Base-by-base conservation (phyloP, 2,113 vertebrate species). In the Cyrtonyx montezumae region DNA sequence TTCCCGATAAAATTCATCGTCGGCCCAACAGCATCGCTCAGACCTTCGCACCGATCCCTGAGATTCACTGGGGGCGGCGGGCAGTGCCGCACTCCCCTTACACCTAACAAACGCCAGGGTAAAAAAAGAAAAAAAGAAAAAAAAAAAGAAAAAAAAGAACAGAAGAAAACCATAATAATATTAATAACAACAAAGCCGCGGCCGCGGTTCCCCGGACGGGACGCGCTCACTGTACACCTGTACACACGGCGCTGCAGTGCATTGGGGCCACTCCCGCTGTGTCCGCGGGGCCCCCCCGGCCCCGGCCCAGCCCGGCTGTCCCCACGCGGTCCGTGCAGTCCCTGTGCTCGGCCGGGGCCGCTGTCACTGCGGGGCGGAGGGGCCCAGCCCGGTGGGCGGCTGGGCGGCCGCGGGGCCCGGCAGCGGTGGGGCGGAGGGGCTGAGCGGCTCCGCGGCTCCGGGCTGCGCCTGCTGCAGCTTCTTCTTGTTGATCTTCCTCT, bases 401-500 rank as follows among this genome's bases (percentile, higher is more conserved):
- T 92, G 90, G 46, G 96, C 94, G 59, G 94, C 79, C 40, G 74
- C 28, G n/a, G 97, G 93, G 3, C 92, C 96, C 78, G 97, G 98
- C 63, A 98, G 73, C 5, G 97, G 93, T 8, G 53, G 26, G 73
- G 96, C 83, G 37, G 96, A 93, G 2, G 98, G 98, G 80, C 98
- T 98, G 69, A 98, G 93, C 17, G 97, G 92, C 87, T 98, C 98
- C 0, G 95, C 94, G 84, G 91, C 30, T 59, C 97, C 96, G 5
- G 97, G 93, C 90, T 97, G 98, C 0, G 97, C 90, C 77, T 98
- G 97, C 88, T 98, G 98, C 79, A 98, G 65, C 81, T 98, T 98
- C 96, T 98, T 98, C 95, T 98, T 98, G 91, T 97, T 98, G 93
- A 98, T 98, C 89, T 98, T 98, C 90, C 98, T 97, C 89, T 98